A percentile compares a stretch with the other conserved stretches of the same genome.
phyloP scores from a whole-genome alignment of 2,888 invertebrate genomes.

The Apodemia duryi region DNA sequence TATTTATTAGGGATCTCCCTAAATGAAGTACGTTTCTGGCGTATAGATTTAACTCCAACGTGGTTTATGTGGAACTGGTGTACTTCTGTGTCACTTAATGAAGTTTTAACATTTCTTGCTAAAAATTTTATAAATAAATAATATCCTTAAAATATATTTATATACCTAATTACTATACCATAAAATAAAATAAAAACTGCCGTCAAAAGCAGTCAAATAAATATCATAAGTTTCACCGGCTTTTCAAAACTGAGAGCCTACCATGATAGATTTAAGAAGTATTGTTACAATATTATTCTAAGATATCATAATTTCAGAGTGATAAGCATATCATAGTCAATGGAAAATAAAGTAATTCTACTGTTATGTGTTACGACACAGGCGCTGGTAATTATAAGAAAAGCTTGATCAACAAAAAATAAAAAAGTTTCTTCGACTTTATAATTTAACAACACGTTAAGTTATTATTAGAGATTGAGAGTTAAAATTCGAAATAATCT shows the following conservation, averaged over 20 bases:
- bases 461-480: neutral
- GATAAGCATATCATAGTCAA: too few relatives aligned
- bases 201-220: too few relatives aligned
- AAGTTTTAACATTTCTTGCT: neutral
- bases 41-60: neutral
- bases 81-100: neutral
- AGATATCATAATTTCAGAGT: too few relatives aligned
- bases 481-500: neutral
- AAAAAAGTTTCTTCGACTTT: neutral
- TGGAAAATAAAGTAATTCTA: neutral
- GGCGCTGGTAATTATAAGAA: neutral
- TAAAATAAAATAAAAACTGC: too few relatives aligned
- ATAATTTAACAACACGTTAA: neutral
- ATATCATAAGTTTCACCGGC: too few relatives aligned
- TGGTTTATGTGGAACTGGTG: neutral
- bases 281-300: too few relatives aligned
- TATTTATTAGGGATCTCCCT: slow-evolving; percentile 3
- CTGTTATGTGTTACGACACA: too few relatives aligned
- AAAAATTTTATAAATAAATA: too few relatives aligned
- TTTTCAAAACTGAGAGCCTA: too few relatives aligned
- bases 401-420: neutral
- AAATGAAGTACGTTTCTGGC: neutral
- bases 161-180: too few relatives aligned
- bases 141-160: too few relatives aligned
- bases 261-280: too few relatives aligned